Evolutionary conservation across 1,140 invertebrate genomes (phyloP).

Genomic region (Tribolium madens): DNA sequence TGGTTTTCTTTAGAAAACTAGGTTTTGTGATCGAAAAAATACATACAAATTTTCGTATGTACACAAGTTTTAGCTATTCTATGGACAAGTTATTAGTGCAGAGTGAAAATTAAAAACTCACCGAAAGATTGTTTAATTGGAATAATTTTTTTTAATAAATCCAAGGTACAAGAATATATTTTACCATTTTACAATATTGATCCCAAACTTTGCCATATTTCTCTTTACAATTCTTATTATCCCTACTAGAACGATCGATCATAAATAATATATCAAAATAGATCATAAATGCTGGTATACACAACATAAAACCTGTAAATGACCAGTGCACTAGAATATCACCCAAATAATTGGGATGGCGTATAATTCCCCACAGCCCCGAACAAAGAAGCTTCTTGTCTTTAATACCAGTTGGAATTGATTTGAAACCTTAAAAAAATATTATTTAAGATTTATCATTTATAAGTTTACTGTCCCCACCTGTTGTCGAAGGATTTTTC

Average conservation of each 20-base stretch:
- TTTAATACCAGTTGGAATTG: neutral
- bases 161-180: neutral
- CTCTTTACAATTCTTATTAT: neutral
- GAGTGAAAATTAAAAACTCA: too few relatives aligned
- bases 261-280: neutral
- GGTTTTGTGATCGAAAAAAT: too few relatives aligned
- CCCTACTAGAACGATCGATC: neutral
- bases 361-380: neutral
- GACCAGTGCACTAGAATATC: neutral
- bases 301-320: neutral
- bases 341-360: neutral
- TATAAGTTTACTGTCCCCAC: neutral
- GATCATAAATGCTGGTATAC: neutral
- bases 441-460: too few relatives aligned
- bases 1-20: too few relatives aligned
- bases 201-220: neutral
- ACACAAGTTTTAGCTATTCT: too few relatives aligned
- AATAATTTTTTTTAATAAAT: neutral
- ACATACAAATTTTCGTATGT: too few relatives aligned
- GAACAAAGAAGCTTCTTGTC: neutral
- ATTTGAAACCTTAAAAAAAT: neutral
- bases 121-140: too few relatives aligned
- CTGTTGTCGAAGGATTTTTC: neutral
- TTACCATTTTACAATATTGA: neutral
- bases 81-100: too few relatives aligned